These are phyloP conservation scores for Bubo bubo DNA, from an alignment of 2,113 vertebrate genomes.

Conservation along the genomic window DNA sequence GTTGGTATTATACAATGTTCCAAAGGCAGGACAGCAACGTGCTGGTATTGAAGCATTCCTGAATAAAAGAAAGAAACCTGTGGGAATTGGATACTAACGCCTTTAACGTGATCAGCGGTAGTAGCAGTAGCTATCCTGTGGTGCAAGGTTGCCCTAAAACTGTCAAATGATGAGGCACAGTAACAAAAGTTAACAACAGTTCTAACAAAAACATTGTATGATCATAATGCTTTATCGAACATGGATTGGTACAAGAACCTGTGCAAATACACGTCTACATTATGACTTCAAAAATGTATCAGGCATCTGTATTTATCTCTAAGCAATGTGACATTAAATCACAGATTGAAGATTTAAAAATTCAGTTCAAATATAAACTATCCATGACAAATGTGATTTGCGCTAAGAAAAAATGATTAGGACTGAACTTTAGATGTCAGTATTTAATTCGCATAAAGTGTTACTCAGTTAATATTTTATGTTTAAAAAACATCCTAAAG, in stretches of 20 bases:
- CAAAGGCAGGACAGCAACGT: constrained; percentile 86
- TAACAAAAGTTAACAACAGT: not conserved
- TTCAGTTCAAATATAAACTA: not conserved
- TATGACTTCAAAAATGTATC: not conserved
- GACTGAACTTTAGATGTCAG: not conserved
- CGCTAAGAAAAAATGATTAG: not conserved
- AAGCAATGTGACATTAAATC: not conserved
- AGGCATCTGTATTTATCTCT: not conserved
- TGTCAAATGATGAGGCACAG: not conserved
- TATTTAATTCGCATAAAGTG: not conserved
- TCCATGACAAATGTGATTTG: not conserved
- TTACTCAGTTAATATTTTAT: not conserved
- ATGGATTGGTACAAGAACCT: not conserved
- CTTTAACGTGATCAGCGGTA: not conserved
- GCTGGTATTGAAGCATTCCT: constrained; percentile 87
- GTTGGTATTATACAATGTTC: constrained; percentile 92
- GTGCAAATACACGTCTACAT: not conserved
- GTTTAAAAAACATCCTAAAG: not conserved
- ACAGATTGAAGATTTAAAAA: not conserved
- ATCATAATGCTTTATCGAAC: not conserved
- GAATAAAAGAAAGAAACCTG: not conserved
- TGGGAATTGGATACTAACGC: not conserved
- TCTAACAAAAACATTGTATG: not conserved
- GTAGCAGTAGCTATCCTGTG: not conserved
- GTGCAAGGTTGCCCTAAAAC: not conserved